A percentile compares a stretch with the other conserved stretches of the same genome.
Conservation (phyloP, 2,113 vertebrate species). For the Ahaetulla prasina region DNA sequence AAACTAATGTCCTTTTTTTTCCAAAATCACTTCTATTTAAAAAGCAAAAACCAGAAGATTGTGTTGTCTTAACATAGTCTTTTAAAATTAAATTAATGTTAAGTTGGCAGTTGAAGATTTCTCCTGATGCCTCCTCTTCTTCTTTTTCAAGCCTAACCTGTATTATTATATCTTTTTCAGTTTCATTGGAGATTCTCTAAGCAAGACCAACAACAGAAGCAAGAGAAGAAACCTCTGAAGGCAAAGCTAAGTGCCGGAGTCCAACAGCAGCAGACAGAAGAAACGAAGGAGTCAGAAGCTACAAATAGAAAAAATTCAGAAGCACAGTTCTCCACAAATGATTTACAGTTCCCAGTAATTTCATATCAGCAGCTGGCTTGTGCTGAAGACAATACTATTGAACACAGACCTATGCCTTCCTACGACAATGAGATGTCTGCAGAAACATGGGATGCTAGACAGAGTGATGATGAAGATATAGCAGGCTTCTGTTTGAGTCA, state of each 20-base stretch:
- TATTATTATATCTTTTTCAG: conserved; percentile 51
- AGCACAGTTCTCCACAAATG: conserved; percentile 47
- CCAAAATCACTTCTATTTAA: not conserved
- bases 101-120: not conserved
- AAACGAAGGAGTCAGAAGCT: conserved; percentile 58
- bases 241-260: conserved; percentile 53
- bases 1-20: not conserved
- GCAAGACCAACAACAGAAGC: conserved; percentile 63
- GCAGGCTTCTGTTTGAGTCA: not conserved
- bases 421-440: rapidly evolving
- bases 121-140: not conserved
- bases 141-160: not conserved
- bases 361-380: conserved; percentile 31
- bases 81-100: not conserved
- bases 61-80: not conserved
- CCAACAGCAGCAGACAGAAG: conserved; percentile 50
- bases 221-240: conserved; percentile 65
- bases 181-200: conserved; percentile 79
- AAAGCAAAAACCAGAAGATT: not conserved
- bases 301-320: conserved; percentile 63
- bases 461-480: rapidly evolving
- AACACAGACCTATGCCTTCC: not conserved
- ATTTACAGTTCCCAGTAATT: conserved; percentile 34
- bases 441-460: not conserved
- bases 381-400: conserved; percentile 27